Percentiles rank a stretch among this genome's conserved stretches.
Conservation (phyloP, 2,888 invertebrate genomes). For the Papilio gigon region DNA sequence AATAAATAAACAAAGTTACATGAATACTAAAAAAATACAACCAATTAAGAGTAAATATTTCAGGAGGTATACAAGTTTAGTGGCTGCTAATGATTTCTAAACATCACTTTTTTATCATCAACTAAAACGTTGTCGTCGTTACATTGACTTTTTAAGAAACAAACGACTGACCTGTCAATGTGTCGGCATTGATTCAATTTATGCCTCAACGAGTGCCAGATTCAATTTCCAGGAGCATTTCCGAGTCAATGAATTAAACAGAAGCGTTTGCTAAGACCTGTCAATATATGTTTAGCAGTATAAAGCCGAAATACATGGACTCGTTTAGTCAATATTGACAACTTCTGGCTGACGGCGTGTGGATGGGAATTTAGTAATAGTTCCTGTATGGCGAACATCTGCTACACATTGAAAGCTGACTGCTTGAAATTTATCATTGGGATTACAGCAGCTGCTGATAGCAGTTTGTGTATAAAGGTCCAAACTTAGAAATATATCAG, state of each 20-base stretch:
- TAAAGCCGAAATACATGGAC: not conserved
- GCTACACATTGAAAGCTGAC: too few species aligned
- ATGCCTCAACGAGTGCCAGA: constrained; percentile 13
- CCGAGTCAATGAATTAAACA: constrained; percentile 7
- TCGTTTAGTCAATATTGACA: not conserved
- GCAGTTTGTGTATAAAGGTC: too few species aligned
- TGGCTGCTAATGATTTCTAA: too few species aligned
- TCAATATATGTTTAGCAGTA: not conserved
- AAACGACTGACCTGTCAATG: not conserved
- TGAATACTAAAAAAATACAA: too few species aligned
- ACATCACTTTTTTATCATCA: not conserved
- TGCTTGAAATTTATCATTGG: too few species aligned
- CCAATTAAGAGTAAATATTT: too few species aligned
- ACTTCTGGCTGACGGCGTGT: not conserved
- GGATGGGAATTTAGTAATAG: too few species aligned
- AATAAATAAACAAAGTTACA: too few species aligned
- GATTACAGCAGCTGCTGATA: too few species aligned
- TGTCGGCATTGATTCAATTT: not conserved
- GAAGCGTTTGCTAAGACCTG: constrained; percentile 3
- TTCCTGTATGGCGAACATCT: too few species aligned
- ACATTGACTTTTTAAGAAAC: not conserved
- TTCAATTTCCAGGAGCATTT: constrained; percentile 22
- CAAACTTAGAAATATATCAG: too few species aligned
- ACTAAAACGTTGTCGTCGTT: not conserved
- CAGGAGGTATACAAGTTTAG: too few species aligned